Conservation (phyloP, 1,140 invertebrate species). For the Heliconius congener region DNA sequence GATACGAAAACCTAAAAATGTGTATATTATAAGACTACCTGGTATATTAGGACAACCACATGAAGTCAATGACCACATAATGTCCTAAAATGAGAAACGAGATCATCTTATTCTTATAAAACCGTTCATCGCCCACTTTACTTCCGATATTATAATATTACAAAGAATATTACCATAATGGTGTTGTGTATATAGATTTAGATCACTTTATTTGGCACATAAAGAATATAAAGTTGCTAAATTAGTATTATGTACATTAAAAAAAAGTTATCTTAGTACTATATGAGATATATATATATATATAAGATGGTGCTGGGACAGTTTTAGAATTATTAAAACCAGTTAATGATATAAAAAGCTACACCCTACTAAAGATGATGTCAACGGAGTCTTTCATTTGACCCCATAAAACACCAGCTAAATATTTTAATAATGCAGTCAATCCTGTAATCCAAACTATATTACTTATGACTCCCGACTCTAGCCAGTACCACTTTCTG, state of each 20-base stretch:
- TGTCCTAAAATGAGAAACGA: slow-evolving; percentile 45
- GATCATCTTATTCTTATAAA: slow-evolving; percentile 39
- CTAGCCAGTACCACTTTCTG: not conserved
- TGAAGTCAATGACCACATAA: slow-evolving; percentile 51
- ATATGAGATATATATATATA: too few species aligned
- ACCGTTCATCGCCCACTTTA: slow-evolving; percentile 40
- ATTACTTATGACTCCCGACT: not conserved
- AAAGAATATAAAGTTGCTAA: not conserved
- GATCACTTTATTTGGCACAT: not conserved
- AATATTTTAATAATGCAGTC: slow-evolving; percentile 5
- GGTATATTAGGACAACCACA: slow-evolving; percentile 19
- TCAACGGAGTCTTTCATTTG: slow-evolving; percentile 29
- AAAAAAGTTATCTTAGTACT: too few species aligned
- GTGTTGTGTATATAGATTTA: not conserved
- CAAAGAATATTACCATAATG: not conserved
- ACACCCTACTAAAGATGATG: not conserved
- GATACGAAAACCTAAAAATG: not conserved
- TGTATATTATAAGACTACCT: not conserved
- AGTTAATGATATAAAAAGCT: not conserved
- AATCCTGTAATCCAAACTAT: not conserved
- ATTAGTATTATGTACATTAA: too few species aligned
- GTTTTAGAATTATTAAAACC: slow-evolving; percentile 8
- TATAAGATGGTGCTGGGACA: not conserved
- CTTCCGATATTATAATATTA: slow-evolving; percentile 18
- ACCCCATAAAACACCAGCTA: slow-evolving; percentile 29